phyloP scores from a whole-genome alignment of 2,888 invertebrate genomes.

The Standfussiana lucernea region DNA sequence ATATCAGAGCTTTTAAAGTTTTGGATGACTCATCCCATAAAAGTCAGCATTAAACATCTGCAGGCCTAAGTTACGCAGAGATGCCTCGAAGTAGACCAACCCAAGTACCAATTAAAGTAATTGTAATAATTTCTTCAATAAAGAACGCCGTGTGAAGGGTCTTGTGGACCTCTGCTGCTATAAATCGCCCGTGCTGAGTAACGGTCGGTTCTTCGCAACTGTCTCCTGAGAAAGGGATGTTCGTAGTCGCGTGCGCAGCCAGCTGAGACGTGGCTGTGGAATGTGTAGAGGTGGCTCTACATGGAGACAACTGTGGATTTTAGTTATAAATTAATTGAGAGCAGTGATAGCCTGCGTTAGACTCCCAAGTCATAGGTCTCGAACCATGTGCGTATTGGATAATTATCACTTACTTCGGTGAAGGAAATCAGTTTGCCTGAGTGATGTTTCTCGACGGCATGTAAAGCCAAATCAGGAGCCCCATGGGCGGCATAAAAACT shows the following conservation, averaged over 20 bases:
- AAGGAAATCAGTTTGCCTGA: too few species aligned
- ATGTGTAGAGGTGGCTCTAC: constrained; percentile 21
- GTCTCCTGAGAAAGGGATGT: constrained; percentile 80
- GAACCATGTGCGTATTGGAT: too few species aligned
- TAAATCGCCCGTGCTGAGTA: constrained; percentile 64
- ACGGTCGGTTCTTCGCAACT: constrained; percentile 77
- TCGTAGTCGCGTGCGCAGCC: constrained; percentile 79
- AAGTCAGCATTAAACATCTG: not conserved
- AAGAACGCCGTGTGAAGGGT: not conserved
- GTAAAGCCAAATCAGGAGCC: too few species aligned
- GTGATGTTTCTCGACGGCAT: too few species aligned
- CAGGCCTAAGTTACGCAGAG: not conserved
- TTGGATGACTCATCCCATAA: not conserved
- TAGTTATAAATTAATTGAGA: not conserved
- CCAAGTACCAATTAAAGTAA: constrained; percentile 31
- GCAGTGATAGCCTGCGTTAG: too few species aligned
- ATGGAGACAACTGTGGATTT: too few species aligned
- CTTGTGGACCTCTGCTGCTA: constrained; percentile 22
- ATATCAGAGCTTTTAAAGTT: not conserved
- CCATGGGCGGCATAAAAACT: too few species aligned
- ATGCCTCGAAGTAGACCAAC: not conserved
- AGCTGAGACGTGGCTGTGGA: constrained; percentile 59
- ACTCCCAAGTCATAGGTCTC: too few species aligned
- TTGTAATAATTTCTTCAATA: constrained; percentile 23
- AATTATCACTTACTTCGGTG: too few species aligned